Base-by-base conservation (phyloP, 2,113 vertebrate species). In the Mesoclemmys tuberculata region DNA sequence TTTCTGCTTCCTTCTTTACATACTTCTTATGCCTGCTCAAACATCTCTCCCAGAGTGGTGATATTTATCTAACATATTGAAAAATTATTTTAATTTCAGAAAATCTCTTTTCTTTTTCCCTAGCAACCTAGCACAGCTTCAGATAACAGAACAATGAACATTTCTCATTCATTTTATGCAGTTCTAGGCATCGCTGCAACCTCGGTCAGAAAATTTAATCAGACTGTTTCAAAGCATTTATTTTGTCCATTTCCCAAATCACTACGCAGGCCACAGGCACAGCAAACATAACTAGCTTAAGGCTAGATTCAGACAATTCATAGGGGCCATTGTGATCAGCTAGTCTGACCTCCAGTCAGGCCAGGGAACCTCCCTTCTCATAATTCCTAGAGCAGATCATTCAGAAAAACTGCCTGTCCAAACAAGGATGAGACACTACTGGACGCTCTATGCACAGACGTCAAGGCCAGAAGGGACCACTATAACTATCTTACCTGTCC, bases 21-120 rank as follows among this genome's bases (percentile, higher is more conserved):
- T 48, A 49, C 88, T 92, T n/a, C 84, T 83, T 84, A 7, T 7
- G 81, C 48, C 92, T 87, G 51, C 90, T 82, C 94, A 56, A 89
- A 84, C 85, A 85, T 71, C 94, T 80, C 90, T 78, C 85, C 80
- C n/a, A 41, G 27, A 81, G 80, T 7, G 26, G 54, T 81, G 94
- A 83, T 94, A 93, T 94, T 96, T 96, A 97, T 94, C 91, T 90
- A 92, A 90, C 58, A 21, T 90, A 96, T 91, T 94, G 94, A 92
- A 95, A 95, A 93, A 83, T 81, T 71, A 71, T 93, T 97, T 92
- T 94, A 93, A 97, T 97, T 94, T 87, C 88, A 44, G 48, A 85
- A 75, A 90, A 52, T 54, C 55, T 48, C 56, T 84, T 90, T 49
- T 78, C 64, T 74, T 51, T 75, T 82, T 51, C 64, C 82, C 51